Base-by-base conservation (phyloP, 2,113 vertebrate species). In the Noturus placidus region DNA sequence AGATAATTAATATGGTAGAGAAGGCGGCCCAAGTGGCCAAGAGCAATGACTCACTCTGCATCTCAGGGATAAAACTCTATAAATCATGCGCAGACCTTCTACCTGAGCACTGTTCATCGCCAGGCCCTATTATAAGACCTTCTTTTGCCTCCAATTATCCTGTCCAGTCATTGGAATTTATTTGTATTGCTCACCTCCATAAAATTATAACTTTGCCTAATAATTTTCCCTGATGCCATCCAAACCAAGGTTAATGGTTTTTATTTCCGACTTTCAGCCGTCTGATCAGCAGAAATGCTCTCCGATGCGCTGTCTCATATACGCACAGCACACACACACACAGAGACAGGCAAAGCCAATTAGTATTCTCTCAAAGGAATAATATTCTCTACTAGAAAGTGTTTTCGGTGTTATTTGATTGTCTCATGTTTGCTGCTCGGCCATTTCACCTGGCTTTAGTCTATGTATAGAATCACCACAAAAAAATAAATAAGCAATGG, bases 151-250 rank as follows among this genome's bases (percentile, higher is more conserved):
- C 93, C 94, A 94, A 95, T 96, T 95, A 95, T 93, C 92, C 94
- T 95, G 93, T 94, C 95, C 94, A 91, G 87, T 90, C 92, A 81
- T 93, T 69, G 70, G 90, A 95, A 95, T 95, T 95, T 95, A 95
- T 96, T 95, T 95, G 93, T 92, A 90, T 93, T 89, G 89, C 93
- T 93, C 92, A 91, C 91, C 91, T 89, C 93, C 93, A 95, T 96
- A 95, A 96, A 96, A 95, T 95, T 94, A 94, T 92, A 95, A 95
- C 94, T 94, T 95, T 94, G 94, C 93, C 91, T 95, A 94, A 95
- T 96, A 93, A 94, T 95, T 95, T 93, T 95, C 91, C 91, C 92
- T 83, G 87, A 82, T 93, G 95, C 91, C 91, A 91, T 94, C 94
- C 93, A 92, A 89, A 88, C 88, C 95, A 96, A 96, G 95, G 95